Evolutionary conservation across 2,113 vertebrate species (phyloP).

Genomic region (Thalassarche chlororhynchos): DNA sequence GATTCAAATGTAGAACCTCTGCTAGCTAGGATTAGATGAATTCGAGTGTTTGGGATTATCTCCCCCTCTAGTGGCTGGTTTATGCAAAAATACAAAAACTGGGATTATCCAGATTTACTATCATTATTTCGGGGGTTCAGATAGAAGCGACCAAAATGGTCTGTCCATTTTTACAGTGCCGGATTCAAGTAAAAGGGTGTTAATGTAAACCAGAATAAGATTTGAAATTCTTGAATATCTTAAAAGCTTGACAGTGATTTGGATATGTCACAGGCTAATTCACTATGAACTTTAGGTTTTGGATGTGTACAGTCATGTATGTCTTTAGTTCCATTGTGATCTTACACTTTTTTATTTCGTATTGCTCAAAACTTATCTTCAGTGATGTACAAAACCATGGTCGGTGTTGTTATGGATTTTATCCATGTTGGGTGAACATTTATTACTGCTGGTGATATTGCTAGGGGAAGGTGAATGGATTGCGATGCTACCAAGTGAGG

Average conservation of each 20-base stretch:
- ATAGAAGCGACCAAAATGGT: background rate
- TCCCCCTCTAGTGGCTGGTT: slow-evolving; percentile 58
- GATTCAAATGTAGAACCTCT: background rate
- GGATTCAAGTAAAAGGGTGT: background rate
- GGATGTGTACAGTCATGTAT: background rate
- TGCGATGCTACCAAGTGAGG: background rate
- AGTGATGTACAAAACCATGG: background rate
- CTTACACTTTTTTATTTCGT: background rate
- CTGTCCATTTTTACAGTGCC: background rate
- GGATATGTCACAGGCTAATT: background rate
- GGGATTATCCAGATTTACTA: background rate
- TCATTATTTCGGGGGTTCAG: background rate
- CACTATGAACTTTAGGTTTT: background rate
- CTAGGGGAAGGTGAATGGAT: background rate
- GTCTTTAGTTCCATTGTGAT: background rate
- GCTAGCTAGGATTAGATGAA: background rate
- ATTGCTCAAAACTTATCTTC: background rate
- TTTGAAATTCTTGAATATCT: background rate
- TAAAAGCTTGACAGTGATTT: background rate
- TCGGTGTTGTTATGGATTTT: background rate
- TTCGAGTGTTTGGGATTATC: background rate
- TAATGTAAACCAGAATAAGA: background rate
- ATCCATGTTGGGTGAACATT: background rate
- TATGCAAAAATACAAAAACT: background rate
- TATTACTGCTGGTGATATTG: background rate